Evolutionary conservation across 2,888 invertebrate genomes (phyloP).

Genomic region (Xanthia togata): DNA sequence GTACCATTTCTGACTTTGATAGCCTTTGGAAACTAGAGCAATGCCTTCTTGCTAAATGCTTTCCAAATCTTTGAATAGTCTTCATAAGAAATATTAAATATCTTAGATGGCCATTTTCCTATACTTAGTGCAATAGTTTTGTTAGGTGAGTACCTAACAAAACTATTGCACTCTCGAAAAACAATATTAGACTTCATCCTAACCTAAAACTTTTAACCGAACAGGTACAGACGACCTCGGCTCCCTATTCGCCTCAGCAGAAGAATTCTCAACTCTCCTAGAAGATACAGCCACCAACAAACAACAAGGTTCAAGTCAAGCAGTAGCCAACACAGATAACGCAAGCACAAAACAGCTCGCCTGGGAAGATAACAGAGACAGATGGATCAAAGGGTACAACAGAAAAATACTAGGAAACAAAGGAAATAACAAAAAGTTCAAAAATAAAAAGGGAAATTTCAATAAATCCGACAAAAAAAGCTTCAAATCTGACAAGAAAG

Average conservation of each 20-base stretch:
- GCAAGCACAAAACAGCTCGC: constrained; percentile 94
- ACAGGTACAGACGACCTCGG: constrained; percentile 89
- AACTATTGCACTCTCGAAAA: not conserved
- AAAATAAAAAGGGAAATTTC: constrained; percentile 53
- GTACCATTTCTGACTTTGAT: not conserved
- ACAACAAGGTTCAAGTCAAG: constrained; percentile 92
- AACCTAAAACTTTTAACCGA: constrained; percentile 72
- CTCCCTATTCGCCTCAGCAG: constrained; percentile 95
- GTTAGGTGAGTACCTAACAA: no score
- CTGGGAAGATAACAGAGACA: constrained; percentile 94
- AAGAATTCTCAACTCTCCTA: constrained; percentile 96
- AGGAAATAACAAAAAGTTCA: constrained; percentile 64
- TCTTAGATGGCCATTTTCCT: not conserved
- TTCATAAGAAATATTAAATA: not conserved
- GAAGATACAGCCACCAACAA: constrained; percentile 95
- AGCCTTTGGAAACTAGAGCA: not conserved
- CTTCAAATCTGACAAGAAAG: constrained; percentile 73
- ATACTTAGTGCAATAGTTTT: no score
- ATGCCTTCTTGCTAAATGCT: not conserved
- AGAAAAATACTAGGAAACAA: constrained; percentile 84
- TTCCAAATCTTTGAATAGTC: not conserved
- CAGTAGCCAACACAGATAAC: constrained; percentile 94
- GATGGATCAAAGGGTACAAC: constrained; percentile 91
- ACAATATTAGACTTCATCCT: no score
- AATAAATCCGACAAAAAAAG: constrained; percentile 62